Evolutionary conservation across 2,888 invertebrate genomes (phyloP).

Genomic region (Steinernema hermaphroditum): DNA sequence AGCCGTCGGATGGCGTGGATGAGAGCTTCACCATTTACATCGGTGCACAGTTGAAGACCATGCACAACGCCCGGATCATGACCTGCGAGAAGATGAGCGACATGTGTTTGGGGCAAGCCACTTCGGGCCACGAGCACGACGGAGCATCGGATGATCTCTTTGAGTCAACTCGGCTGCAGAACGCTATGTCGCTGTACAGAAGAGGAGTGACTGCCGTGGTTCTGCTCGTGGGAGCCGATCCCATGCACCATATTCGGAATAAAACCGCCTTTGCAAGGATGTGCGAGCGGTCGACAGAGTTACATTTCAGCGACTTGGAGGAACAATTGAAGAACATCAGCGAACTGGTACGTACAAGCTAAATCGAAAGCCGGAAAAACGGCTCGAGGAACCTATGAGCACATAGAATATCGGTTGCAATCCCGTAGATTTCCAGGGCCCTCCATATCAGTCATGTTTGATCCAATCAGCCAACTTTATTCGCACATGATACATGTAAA

Average conservation of each 20-base stretch:
- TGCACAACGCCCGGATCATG: constrained; percentile 91
- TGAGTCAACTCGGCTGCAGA: constrained; percentile 81
- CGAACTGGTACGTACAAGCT: constrained; percentile 30
- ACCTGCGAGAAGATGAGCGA: constrained; percentile 74
- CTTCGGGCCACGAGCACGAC: constrained; percentile 23
- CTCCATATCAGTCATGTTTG: too few species aligned
- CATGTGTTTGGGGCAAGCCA: constrained; percentile 24
- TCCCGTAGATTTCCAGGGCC: not conserved
- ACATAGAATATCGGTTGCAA: not conserved
- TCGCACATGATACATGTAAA: not conserved
- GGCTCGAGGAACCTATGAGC: too few species aligned
- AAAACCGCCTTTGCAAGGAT: constrained; percentile 73
- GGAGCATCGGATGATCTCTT: constrained; percentile 27
- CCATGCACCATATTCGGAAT: constrained; percentile 71
- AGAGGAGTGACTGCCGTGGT: constrained; percentile 85
- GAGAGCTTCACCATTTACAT: constrained; percentile 64
- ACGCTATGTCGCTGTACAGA: constrained; percentile 89
- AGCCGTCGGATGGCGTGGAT: constrained; percentile 40
- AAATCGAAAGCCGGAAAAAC: constrained; percentile 31
- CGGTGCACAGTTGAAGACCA: constrained; percentile 90
- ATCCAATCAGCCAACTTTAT: not conserved
- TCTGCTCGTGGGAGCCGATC: constrained; percentile 74
- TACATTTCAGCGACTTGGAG: constrained; percentile 86
- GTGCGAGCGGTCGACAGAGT: constrained; percentile 83
- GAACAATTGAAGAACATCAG: constrained; percentile 75